Conservation (phyloP, 2,888 invertebrate genomes). For the Thysanoteuthis rhombus region DNA sequence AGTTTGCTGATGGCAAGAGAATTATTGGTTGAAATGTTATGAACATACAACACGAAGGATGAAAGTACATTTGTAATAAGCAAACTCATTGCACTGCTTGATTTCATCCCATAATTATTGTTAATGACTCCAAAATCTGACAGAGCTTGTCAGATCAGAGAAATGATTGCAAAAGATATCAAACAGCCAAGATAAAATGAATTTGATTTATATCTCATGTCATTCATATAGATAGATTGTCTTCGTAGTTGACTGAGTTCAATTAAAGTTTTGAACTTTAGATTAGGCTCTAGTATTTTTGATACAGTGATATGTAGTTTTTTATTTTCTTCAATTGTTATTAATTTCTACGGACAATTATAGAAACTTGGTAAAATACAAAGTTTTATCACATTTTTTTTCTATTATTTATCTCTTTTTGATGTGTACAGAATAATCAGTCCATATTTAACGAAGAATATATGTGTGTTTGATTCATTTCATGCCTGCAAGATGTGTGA, state of each 20-base stretch:
- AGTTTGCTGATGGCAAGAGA: not conserved
- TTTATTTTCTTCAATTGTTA: not conserved
- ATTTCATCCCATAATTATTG: not conserved
- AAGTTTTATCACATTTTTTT: not conserved
- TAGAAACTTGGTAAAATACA: no score
- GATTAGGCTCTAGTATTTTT: not conserved
- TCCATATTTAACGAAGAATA: not conserved
- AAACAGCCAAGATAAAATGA: no score
- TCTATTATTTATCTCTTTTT: not conserved
- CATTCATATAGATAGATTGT: no score
- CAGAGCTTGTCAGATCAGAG: not conserved
- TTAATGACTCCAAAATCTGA: not conserved
- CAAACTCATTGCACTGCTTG: not conserved
- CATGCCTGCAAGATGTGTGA: not conserved
- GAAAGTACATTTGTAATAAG: not conserved
- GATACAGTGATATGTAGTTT: not conserved
- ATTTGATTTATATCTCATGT: not conserved
- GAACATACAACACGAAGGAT: not conserved
- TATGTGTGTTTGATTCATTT: not conserved
- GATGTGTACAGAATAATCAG: not conserved
- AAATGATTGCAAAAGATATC: not conserved
- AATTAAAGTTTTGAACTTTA: not conserved
- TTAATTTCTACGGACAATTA: not conserved
- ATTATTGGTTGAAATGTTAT: not conserved
- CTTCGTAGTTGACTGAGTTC: no score